phyloP scores from a whole-genome alignment of 2,888 invertebrate species.

The Parnassius mnemosyne region DNA sequence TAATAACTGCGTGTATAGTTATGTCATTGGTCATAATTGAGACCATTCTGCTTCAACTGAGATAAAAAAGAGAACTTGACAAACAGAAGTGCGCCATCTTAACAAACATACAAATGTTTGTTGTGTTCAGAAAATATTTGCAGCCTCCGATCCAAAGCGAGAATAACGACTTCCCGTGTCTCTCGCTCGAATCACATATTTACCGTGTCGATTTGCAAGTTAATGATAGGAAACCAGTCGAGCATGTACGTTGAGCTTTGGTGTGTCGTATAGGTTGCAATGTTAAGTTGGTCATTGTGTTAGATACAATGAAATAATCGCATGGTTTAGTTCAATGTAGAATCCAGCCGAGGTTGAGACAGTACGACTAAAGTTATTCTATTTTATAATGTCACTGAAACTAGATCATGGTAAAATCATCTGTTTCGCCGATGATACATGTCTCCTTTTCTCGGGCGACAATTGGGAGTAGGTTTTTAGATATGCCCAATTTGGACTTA shows the following conservation, averaged over 20 bases:
- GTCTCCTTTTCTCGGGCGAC: too few species aligned
- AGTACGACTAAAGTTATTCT: too few species aligned
- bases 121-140: neutral
- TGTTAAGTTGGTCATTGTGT: neutral
- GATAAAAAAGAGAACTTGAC: neutral
- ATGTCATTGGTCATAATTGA: neutral
- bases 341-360: too few species aligned
- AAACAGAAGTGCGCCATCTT: neutral
- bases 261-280: neutral
- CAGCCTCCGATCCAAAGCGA: neutral
- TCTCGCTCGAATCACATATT: conserved; percentile 5
- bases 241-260: neutral
- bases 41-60: neutral
- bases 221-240: neutral
- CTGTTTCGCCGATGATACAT: too few species aligned
- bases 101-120: neutral
- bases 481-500: too few species aligned
- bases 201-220: conserved; percentile 5
- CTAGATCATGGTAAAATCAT: too few species aligned
- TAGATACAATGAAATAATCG: neutral
- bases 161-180: conserved; percentile 6
- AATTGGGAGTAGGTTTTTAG: too few species aligned
- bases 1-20: conserved; percentile 1
- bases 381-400: too few species aligned
- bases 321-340: too few species aligned